phyloP scores from a whole-genome alignment of 64 coral and sea anemone genomes.

The Astreopora myriophthalma region DNA sequence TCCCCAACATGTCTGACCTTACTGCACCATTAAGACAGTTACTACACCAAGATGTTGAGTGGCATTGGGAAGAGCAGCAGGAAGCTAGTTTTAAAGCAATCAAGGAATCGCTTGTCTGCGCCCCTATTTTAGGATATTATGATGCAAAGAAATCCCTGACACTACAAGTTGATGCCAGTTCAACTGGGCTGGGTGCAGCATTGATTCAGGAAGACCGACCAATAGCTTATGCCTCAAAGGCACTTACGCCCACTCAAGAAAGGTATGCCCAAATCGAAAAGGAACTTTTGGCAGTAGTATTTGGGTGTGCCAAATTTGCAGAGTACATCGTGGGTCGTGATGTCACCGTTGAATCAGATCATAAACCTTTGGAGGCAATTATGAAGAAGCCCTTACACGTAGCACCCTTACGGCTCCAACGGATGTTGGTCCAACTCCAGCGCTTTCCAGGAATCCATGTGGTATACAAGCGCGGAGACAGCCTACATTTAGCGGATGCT shows the following conservation, averaged over 20 bases:
- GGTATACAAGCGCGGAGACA: slow-evolving; percentile 24
- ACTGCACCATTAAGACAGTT: slow-evolving; percentile 56
- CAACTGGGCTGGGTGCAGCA: neutral
- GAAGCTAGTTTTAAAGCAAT: slow-evolving; percentile 25
- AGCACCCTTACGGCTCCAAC: slow-evolving; percentile 3
- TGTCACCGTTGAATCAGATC: neutral
- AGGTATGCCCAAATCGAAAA: slow-evolving; percentile 60
- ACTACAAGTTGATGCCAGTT: slow-evolving; percentile 45
- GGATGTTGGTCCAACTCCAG: slow-evolving; percentile 34
- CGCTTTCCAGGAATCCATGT: neutral
- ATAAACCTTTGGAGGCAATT: slow-evolving; percentile 25
- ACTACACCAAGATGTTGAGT: slow-evolving; percentile 38
- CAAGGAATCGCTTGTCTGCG: slow-evolving; percentile 26
- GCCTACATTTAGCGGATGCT: neutral
- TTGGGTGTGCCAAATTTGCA: slow-evolving; percentile 57
- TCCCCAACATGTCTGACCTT: slow-evolving; percentile 60
- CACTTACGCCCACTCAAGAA: slow-evolving; percentile 24
- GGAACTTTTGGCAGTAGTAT: slow-evolving; percentile 15
- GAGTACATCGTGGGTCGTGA: slow-evolving; percentile 25
- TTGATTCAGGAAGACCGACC: neutral
- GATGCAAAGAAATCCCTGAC: neutral
- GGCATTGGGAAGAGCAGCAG: slow-evolving; percentile 63
- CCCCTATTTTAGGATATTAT: slow-evolving; percentile 24
- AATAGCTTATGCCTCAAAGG: slow-evolving; percentile 21
- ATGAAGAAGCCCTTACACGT: neutral